Base-by-base conservation (phyloP, 2,113 vertebrate species). In the Ramphastos sulfuratus region DNA sequence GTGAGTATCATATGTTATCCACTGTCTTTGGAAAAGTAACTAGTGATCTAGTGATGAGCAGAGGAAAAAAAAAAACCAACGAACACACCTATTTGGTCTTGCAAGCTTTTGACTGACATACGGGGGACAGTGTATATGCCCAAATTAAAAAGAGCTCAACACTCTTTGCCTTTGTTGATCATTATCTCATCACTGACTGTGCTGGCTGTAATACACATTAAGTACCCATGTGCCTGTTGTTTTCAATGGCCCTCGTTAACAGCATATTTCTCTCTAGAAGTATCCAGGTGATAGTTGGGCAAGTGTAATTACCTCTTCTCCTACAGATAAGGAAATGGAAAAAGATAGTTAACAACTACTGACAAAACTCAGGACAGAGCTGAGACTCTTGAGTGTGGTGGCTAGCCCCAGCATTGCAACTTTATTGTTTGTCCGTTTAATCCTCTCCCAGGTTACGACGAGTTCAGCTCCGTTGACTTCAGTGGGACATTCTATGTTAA, bases 401-500 rank as follows among this genome's bases (percentile, higher is more conserved):
- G 7, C 18, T 4, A 12, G 31, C 42, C 5, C 6, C 30, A 48
- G 27, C 23, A 12, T 11, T 67, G 15, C 48, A 85, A 74, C 25
- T 17, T 2, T 21, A 0, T n/a, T 20, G 1, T 80, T 82, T 74
- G 20, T 71, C 9, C 35, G 17, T 82, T 84, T 61, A 12, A 1
- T 50, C 12, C 44, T 76, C 25, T 85, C 44, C 13, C 90, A 99
- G 99, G 99, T 65, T 99, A 99, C 3, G 99, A 99, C 48, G 98
- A 99, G 93, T 99, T 99, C 94, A 99, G 90, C 48, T 98, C 99
- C 0, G 99, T 99, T 85, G 99, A 99, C 98, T 99, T 99, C 97
- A 99, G 99, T 7, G 99, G 99, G 78, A 99, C 99, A 0, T 99
- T 99, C 96, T 99, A 99, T 2, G 99, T 99, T 76, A 99, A 99